Evolutionary conservation across 1,140 invertebrate genomes (phyloP).

Genomic region (Drosophila mayri): DNA sequence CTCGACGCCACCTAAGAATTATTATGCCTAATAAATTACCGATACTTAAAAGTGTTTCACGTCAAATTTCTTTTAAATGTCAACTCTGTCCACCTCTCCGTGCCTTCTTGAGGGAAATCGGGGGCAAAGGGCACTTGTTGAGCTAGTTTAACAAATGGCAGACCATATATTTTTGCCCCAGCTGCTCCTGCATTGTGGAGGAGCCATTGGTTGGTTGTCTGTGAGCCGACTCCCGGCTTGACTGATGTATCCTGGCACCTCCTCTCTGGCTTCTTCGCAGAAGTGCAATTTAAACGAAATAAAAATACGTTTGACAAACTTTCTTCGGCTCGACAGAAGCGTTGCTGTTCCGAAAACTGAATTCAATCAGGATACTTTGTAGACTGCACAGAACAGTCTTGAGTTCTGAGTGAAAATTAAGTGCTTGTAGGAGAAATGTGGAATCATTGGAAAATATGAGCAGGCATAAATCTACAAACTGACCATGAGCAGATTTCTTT

Average conservation of each 20-base stretch:
- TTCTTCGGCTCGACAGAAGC: conserved; percentile 23
- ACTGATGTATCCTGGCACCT: conserved; percentile 55
- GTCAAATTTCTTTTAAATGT: conserved; percentile 63
- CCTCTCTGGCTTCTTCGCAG: conserved; percentile 10
- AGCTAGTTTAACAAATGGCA: conserved; percentile 64
- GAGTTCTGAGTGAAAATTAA: conserved; percentile 47
- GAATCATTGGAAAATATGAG: conserved; percentile 23
- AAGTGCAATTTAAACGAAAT: conserved; percentile 68
- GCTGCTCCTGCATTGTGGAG: conserved; percentile 18
- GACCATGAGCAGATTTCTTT: neutral
- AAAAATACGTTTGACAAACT: conserved; percentile 59
- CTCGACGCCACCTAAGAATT: conserved; percentile 83
- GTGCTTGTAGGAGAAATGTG: conserved; percentile 12
- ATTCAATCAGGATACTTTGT: conserved; percentile 58
- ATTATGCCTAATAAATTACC: conserved; percentile 74
- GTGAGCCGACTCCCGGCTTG: conserved; percentile 32
- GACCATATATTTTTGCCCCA: conserved; percentile 60
- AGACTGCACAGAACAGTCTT: conserved; percentile 25
- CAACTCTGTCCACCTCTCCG: conserved; percentile 30
- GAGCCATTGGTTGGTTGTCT: conserved; percentile 35
- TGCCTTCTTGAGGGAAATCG: neutral
- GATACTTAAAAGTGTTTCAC: conserved; percentile 51
- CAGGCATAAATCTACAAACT: conserved; percentile 40
- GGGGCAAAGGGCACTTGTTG: conserved; percentile 56
- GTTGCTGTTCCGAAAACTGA: conserved; percentile 38